Percentiles rank a stretch among this genome's conserved stretches.
phyloP scores from a whole-genome alignment of 2,113 vertebrate genomes.

The Gasterosteus nipponicus region DNA sequence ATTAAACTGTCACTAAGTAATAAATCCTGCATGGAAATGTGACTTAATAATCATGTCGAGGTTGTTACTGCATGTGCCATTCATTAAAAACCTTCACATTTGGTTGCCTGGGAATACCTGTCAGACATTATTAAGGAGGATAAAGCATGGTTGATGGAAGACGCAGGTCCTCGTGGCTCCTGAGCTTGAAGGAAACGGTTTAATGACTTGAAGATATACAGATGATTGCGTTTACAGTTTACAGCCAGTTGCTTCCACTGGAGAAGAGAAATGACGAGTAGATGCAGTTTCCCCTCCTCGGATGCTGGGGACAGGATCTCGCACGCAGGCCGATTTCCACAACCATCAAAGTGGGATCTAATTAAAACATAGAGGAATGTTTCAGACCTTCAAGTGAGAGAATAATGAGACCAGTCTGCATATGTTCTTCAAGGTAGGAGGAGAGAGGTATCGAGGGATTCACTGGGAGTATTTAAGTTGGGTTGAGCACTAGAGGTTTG shows the following conservation, averaged over 20 bases:
- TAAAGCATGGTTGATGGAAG: constrained; percentile 64
- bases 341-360: constrained; percentile 53
- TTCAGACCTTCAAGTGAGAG: constrained; percentile 21
- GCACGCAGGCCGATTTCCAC: constrained; percentile 41
- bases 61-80: constrained; percentile 39
- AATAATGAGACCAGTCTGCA: constrained; percentile 29
- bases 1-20: constrained; percentile 38
- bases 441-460: constrained; percentile 8
- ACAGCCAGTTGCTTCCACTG: constrained; percentile 48
- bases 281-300: constrained; percentile 6
- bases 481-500: background rate
- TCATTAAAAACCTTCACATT: constrained; percentile 62
- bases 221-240: constrained; percentile 49
- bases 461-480: constrained; percentile 19
- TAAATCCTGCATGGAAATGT: constrained; percentile 47
- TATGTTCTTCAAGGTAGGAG: constrained; percentile 24
- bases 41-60: constrained; percentile 55
- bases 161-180: constrained; percentile 36
- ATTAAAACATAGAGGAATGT: constrained; percentile 61
- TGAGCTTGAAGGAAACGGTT: constrained; percentile 42
- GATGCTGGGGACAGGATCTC: constrained; percentile 18
- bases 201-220: constrained; percentile 58
- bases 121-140: constrained; percentile 62
- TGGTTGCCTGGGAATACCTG: constrained; percentile 61
- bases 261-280: constrained; percentile 42